A percentile compares a stretch with the other conserved stretches of the same genome.
These are phyloP conservation scores for Drosophila setosimentum DNA, from an alignment of 2,888 invertebrate species.

Conservation along the genomic window DNA sequence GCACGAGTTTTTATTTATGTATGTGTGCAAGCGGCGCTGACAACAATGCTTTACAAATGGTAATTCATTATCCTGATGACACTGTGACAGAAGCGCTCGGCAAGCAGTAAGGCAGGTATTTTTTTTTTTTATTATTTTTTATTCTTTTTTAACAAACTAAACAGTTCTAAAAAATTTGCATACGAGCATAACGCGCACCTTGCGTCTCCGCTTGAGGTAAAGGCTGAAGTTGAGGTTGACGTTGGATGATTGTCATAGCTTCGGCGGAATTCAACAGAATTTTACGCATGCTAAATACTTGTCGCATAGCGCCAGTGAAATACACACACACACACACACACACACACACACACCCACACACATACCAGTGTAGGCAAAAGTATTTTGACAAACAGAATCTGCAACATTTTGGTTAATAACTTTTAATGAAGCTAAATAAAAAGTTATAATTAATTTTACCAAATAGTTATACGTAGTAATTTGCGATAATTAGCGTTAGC, in stretches of 20 bases:
- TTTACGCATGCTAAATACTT: slow-evolving; percentile 71
- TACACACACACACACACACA: slow-evolving; percentile 13
- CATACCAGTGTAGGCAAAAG: background rate
- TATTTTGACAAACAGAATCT: background rate
- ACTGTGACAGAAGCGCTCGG: slow-evolving; percentile 26
- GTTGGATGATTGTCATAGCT: slow-evolving; percentile 53
- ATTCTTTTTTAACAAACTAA: slow-evolving; percentile 14
- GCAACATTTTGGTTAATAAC: background rate
- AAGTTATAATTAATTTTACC: background rate
- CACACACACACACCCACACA: too few species aligned
- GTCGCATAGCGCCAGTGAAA: slow-evolving; percentile 24
- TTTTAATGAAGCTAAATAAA: background rate
- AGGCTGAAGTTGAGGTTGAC: slow-evolving; percentile 4
- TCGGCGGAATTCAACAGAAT: slow-evolving; percentile 67
- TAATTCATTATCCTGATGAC: slow-evolving; percentile 70
- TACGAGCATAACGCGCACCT: slow-evolving; percentile 26
- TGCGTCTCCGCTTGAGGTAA: background rate
- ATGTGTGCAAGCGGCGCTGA: slow-evolving; percentile 9
- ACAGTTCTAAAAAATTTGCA: slow-evolving; percentile 62
- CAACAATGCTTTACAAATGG: slow-evolving; percentile 62
- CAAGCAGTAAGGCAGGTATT: slow-evolving; percentile 1
- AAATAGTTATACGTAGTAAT: background rate
- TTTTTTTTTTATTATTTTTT: background rate
- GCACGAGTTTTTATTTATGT: background rate
- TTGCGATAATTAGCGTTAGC: background rate